Base-by-base conservation (phyloP, 2,797 vertebrate species). In the Myotis findleyi region DNA sequence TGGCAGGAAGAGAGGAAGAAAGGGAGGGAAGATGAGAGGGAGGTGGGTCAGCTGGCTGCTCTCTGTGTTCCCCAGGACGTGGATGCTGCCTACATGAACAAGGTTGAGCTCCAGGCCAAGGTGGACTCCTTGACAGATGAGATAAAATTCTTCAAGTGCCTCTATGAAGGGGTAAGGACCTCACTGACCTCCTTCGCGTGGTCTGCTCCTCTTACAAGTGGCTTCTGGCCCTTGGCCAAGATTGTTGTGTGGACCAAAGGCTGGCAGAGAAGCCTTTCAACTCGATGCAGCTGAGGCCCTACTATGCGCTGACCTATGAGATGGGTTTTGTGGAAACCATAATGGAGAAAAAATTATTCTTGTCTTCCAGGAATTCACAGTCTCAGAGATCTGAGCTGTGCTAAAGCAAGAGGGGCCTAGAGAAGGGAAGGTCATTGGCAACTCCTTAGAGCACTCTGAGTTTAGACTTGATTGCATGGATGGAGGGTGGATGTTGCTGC, bases 31-130 rank as follows among this genome's bases (percentile, higher is more conserved):
- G 33, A 30, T 17, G 44, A 27, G 27, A 2, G 5, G 49, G 49
- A 49, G 51, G 38, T 20, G 44, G 14, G 68, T 23, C 4, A 81
- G 16, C 18, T 25, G 62, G 9, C 25, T 55, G 27, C n/a, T 59
- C 7, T 82, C 11, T 47, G 5, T 88, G 41, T 95, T 41, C 13
- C 23, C 49, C 95, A 99, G 99, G 99, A 99, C 41, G 99, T 99
- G 57, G 99, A 99, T 66, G 98, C 98, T 27, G 99, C 99, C 79
- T 99, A 99, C 98, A 99, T 99, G 98, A 99, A 98, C 98, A 99
- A 99, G 96, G 98, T 99, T 20, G 99, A 99, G 93, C 98, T 99
- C 77, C 99, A 99, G 95, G 98, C 99, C 97, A 99, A 97, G 96
- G 98, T 98, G 89, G 99, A 99, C 96, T 98, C 99, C 90, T 98